A percentile compares a stretch with the other conserved stretches of the same genome.
Conservation (phyloP, 2,888 invertebrate genomes). For the Palloptera scutellata region DNA sequence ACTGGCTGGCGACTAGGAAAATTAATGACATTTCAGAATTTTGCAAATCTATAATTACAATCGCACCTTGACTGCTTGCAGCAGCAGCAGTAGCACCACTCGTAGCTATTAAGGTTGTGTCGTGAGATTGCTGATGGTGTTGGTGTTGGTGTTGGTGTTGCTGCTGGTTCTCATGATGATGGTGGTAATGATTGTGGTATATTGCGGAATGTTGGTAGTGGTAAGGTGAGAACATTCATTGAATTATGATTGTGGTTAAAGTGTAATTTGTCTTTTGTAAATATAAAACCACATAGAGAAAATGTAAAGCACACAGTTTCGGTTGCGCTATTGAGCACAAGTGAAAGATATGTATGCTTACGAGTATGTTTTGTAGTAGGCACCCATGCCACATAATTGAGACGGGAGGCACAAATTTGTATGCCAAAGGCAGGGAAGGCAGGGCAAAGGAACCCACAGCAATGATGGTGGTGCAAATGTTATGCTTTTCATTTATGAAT, state of each 20-base stretch:
- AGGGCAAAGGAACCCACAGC: too few relatives aligned
- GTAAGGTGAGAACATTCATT: slow-evolving; percentile 39
- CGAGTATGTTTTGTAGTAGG: too few relatives aligned
- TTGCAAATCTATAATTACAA: slow-evolving; percentile 58
- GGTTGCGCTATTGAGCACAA: too few relatives aligned
- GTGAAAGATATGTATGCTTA: too few relatives aligned
- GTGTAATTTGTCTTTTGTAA: slow-evolving; percentile 52
- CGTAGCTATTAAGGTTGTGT: background rate
- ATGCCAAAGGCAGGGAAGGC: too few relatives aligned
- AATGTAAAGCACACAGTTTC: too few relatives aligned
- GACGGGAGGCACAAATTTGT: too few relatives aligned
- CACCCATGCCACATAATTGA: too few relatives aligned
- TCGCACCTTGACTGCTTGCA: slow-evolving; percentile 40
- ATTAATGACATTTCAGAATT: slow-evolving; percentile 58
- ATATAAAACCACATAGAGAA: slow-evolving; percentile 30
- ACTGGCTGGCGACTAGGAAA: slow-evolving; percentile 41
- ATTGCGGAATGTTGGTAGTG: background rate
- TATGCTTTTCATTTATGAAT: too few relatives aligned
- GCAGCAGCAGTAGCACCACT: background rate
- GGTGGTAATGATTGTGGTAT: background rate
- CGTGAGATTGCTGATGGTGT: background rate
- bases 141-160: background rate
- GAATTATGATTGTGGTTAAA: slow-evolving; percentile 55
- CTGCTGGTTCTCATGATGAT: background rate
- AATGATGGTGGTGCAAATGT: too few relatives aligned